Evolutionary conservation across 30 jellyfish, hydroid and myxozoan species (phyloP).

Genomic region (Hydractinia symbiolongicarpus): DNA sequence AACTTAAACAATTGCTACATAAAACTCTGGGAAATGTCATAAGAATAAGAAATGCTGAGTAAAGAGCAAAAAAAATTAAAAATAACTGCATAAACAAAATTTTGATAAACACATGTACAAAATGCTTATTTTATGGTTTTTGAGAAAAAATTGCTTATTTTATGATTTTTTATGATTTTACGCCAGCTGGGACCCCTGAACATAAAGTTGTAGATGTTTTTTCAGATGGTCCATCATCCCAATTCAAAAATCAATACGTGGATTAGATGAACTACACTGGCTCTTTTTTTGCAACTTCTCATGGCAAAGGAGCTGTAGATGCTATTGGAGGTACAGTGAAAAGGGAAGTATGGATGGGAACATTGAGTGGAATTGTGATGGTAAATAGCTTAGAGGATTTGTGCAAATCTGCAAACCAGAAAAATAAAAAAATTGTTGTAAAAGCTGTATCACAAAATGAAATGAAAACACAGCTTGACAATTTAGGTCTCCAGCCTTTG

Average conservation of each 20-base stretch:
- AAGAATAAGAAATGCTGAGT: no score
- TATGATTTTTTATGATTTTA: no score
- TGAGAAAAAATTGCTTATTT: no score
- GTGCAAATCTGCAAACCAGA: neutral
- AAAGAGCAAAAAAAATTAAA: no score
- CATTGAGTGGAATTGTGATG: neutral
- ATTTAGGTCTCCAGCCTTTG: neutral
- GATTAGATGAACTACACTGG: neutral
- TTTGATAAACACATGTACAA: no score
- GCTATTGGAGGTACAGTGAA: neutral
- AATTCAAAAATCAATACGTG: neutral
- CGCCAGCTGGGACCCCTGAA: no score
- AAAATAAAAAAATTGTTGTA: neutral
- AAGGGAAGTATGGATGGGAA: neutral
- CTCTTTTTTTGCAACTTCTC: neutral
- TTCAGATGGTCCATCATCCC: neutral
- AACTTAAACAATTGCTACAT: no score
- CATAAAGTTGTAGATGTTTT: slow-evolving; percentile 1
- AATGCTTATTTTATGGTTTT: no score
- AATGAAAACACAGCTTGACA: neutral
- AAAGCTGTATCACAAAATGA: neutral
- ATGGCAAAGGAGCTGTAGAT: slow-evolving; percentile 13
- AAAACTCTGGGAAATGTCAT: no score
- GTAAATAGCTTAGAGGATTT: neutral
- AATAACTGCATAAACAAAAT: no score